Percentiles rank a stretch among this genome's conserved stretches.
These are phyloP conservation scores for Danaus chrysippus DNA, from an alignment of 2,888 invertebrate genomes.

Conservation along the genomic window DNA sequence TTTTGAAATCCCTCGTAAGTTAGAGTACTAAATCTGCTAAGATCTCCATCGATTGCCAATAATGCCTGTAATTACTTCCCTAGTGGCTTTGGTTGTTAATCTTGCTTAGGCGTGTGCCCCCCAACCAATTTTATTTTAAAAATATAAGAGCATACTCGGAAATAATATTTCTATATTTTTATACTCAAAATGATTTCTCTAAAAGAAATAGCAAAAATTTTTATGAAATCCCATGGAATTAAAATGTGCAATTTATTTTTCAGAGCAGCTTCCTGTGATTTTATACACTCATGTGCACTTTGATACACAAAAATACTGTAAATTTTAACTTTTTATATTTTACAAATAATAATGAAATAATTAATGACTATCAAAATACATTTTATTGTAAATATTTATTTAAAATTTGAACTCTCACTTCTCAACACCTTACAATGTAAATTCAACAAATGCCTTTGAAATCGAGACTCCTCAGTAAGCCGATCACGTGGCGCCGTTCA, in stretches of 20 bases:
- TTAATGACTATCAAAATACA: too few species aligned
- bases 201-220: neutral
- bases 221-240: neutral
- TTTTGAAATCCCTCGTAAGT: constrained; percentile 39
- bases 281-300: neutral
- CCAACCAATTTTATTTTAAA: constrained; percentile 62
- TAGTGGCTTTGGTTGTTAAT: constrained; percentile 56
- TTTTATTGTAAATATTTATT: neutral
- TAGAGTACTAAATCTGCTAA: constrained; percentile 58
- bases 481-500: constrained; percentile 57
- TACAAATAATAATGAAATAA: too few species aligned
- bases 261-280: neutral
- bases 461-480: constrained; percentile 41
- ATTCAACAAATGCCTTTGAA: constrained; percentile 30
- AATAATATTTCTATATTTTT: neutral
- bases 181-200: neutral
- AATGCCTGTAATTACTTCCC: constrained; percentile 69
- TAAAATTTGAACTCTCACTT: constrained; percentile 2
- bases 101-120: constrained; percentile 51
- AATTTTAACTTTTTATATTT: too few species aligned
- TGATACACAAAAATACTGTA: too few species aligned
- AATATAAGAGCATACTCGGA: constrained; percentile 37
- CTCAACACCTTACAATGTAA: constrained; percentile 1
- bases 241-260: neutral
- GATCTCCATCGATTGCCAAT: constrained; percentile 67